phyloP scores from a whole-genome alignment of 2,888 invertebrate species.

The Ormyrus nitidulus region DNA sequence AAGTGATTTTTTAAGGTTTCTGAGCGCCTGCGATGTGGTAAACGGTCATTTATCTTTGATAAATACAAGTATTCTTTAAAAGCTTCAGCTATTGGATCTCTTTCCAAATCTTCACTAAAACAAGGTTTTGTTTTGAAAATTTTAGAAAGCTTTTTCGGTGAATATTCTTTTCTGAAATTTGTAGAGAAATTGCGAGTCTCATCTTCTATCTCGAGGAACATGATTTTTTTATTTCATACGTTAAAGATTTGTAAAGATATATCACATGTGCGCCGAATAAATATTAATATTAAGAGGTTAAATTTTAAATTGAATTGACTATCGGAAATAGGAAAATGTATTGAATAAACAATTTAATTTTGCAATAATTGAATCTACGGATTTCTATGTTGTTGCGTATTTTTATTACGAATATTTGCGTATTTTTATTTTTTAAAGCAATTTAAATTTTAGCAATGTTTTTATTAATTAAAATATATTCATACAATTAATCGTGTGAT shows the following conservation, averaged over 20 bases:
- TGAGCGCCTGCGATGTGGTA: conserved; percentile 4
- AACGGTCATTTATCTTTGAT: conserved; percentile 4
- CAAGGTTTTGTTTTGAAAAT: conserved; percentile 34
- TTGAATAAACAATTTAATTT: too few relatives aligned
- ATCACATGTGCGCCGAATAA: neutral
- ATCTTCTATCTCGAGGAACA: conserved; percentile 65
- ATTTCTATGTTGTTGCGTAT: too few relatives aligned
- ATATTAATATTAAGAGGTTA: conserved; percentile 2
- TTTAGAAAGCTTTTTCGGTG: conserved; percentile 8
- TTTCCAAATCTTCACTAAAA: neutral
- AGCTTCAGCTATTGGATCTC: conserved; percentile 31
- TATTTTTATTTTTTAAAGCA: too few relatives aligned
- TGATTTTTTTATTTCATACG: conserved; percentile 28
- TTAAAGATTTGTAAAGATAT: neutral
- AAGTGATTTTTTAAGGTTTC: conserved; percentile 7
- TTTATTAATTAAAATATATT: too few relatives aligned
- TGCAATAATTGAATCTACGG: too few relatives aligned
- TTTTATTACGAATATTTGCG: too few relatives aligned
- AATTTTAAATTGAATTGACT: conserved; percentile 31
- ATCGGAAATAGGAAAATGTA: neutral
- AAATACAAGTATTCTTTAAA: conserved; percentile 40
- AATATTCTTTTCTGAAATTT: conserved; percentile 62
- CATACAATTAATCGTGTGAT: neutral
- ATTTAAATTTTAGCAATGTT: too few relatives aligned
- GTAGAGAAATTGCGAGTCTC: conserved; percentile 69